Evolutionary conservation across 2,113 vertebrate species (phyloP), one percentile per base, ranked within the genome.

Genomic region (Panthera leo): DNA sequence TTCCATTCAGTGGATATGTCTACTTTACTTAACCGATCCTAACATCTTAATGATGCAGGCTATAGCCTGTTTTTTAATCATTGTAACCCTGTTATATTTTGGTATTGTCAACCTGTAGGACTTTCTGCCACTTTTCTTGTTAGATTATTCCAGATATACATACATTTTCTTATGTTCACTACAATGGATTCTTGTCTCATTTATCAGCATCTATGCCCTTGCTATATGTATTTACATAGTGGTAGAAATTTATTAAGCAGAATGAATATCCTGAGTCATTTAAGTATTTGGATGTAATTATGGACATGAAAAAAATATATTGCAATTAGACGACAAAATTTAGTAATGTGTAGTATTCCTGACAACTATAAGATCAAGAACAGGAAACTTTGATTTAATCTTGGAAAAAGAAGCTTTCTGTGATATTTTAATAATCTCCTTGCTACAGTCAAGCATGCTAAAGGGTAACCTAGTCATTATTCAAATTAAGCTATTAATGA

Each of bases 401-500:
- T 96, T 86, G 3, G 89, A 88, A 95, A 95, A 85, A 83, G 51
- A 96, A 5, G 3, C 36, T 95, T 84, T 93, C 91, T 96, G 39
- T 95, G 84, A 90, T 96, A 97, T 90, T 96, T 97, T 84, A 97
- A 79, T 92, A 96, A 95, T 93, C 84, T 34, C 89, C 65, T 91
- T 97, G 89, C 36, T 94, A 93, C 27, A 97, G 84, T 95, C 84
- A 96, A 94, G 63, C 21, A 91, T 92, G 70, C 78, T 95, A 95
- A 98, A 97, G 86, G 89, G 65, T 97, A 97, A 95, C 91, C 91
- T 93, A 92, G 63, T 91, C 79, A 97, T 98, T 98, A 97, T 96
- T 97, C 93, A 98, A 98, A 97, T 95, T 65, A 97, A 63, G 29
- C 65, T 95, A 78, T 87, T 97, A 97, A 94, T 97, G 94, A 97